Conservation (phyloP, 2,888 invertebrate species). For the Melanostoma scalare region DNA sequence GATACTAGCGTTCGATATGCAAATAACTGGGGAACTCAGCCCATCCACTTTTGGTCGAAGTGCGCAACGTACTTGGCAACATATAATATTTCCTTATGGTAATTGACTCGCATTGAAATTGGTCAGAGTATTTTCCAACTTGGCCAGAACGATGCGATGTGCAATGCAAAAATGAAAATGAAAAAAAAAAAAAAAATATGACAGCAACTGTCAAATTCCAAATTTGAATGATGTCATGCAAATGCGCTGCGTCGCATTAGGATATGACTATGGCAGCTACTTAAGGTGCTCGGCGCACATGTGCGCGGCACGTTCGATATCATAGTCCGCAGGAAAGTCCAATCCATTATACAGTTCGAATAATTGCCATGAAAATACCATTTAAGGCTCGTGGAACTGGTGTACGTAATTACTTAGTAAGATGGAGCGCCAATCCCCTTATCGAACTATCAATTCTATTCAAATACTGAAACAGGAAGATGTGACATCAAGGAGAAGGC, state of each 20-base stretch:
- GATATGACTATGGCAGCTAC: conserved; percentile 39
- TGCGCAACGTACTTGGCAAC: conserved; percentile 41
- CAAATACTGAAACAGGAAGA: not conserved
- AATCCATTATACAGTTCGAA: conserved; percentile 34
- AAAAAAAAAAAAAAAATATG: conserved; percentile 51
- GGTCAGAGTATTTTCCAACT: conserved; percentile 41
- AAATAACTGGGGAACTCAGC: conserved; percentile 45
- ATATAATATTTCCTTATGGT: conserved; percentile 68
- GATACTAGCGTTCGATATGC: conserved; percentile 56
- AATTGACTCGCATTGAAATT: conserved; percentile 57
- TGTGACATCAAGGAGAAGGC: conserved; percentile 44
- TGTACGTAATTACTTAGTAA: conserved; percentile 39
- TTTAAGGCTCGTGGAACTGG: conserved; percentile 41
- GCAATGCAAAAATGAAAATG: conserved; percentile 9
- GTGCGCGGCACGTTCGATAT: conserved; percentile 15
- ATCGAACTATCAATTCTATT: conserved; percentile 43
- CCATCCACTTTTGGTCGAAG: conserved; percentile 36
- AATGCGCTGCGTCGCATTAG: conserved; percentile 59
- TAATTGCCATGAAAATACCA: conserved; percentile 55
- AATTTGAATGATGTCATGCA: conserved; percentile 72
- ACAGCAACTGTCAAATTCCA: conserved; percentile 66
- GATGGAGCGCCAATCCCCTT: conserved; percentile 43
- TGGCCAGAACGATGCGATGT: conserved; percentile 51
- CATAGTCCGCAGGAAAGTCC: conserved; percentile 8
- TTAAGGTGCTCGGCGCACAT: conserved; percentile 54